Conservation (phyloP, 1,140 invertebrate species). For the Micrasema longulum region DNA sequence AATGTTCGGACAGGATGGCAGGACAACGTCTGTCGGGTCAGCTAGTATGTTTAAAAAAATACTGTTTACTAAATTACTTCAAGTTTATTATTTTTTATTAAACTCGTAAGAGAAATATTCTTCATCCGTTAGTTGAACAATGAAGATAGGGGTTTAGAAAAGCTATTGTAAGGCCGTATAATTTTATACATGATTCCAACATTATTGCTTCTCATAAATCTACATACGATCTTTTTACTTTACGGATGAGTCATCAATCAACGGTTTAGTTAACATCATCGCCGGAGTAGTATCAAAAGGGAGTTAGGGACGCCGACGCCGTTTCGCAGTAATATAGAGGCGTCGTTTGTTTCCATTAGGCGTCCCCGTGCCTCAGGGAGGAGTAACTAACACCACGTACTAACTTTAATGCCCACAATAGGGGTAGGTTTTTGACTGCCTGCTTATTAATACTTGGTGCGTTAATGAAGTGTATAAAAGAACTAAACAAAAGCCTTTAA, state of each 20-base stretch:
- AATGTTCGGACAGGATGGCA: too few relatives aligned
- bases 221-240: constrained; percentile 33
- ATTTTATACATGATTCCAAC: too few relatives aligned
- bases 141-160: too few relatives aligned
- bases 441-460: constrained; percentile 36
- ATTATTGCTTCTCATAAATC: constrained; percentile 25
- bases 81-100: too few relatives aligned
- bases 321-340: constrained; percentile 47
- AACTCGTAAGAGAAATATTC: too few relatives aligned
- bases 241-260: constrained; percentile 48
- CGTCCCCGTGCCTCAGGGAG: constrained; percentile 22
- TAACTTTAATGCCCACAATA: constrained; percentile 14
- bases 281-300: not conserved
- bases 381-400: not conserved
- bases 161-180: too few relatives aligned
- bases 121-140: too few relatives aligned
- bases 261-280: constrained; percentile 47
- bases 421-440: constrained; percentile 16
- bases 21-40: too few relatives aligned
- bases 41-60: too few relatives aligned
- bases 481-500: too few relatives aligned
- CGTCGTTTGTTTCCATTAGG: constrained; percentile 53
- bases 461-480: constrained; percentile 15
- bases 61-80: too few relatives aligned
- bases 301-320: not conserved